Evolutionary conservation across 2,113 vertebrate species (phyloP), one percentile per base, ranked within the genome.

Genomic region (Tetrax tetrax): DNA sequence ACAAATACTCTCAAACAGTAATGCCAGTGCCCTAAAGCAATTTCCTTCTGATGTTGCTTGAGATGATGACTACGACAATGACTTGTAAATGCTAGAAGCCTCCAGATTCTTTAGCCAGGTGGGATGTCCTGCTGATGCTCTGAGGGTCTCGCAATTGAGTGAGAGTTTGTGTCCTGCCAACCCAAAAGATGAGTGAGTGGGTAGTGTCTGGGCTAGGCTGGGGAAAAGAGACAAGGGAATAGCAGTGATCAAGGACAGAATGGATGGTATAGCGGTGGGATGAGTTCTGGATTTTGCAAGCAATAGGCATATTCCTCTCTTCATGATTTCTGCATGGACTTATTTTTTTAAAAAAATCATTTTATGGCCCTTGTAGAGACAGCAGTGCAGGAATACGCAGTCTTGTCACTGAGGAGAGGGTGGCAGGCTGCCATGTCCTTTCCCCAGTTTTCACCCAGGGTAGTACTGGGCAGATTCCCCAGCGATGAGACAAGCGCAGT

Each of bases 151-250:
- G 25, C 94, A 96, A 96, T 84, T 95, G 96, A 83, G 74, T 41
- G 92, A 97, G 82, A 93, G 47, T 91, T 96, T 84, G 94, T 84
- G 41, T 29, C 66, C 95, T 95, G 90, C 97, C 95, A 94, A 57
- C 61, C 66, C 24, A 5, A 69, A 79, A 85, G 83, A 63, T 94
- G 95, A 79, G 96, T 90, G 97, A 97, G 97, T 96, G 97, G 89
- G 91, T 93, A 90, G 96, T 96, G 98, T 98, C 98, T 97, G 98
- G 97, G 97, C 96, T 97, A 94, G 97, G 94, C 89, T 95, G 60
- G 82, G 79, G 90, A 86, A 56, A 68, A 87, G 93, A 98, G 98
- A 98, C 96, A 97, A 90, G 89, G 75, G 56, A 89, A 81, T 86
- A 77, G 93, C 96, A 95, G 96, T 97, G 93, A 92, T 69, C 71